Conservation (phyloP, 2,888 invertebrate species). For the Mesochorus sp. region DNA sequence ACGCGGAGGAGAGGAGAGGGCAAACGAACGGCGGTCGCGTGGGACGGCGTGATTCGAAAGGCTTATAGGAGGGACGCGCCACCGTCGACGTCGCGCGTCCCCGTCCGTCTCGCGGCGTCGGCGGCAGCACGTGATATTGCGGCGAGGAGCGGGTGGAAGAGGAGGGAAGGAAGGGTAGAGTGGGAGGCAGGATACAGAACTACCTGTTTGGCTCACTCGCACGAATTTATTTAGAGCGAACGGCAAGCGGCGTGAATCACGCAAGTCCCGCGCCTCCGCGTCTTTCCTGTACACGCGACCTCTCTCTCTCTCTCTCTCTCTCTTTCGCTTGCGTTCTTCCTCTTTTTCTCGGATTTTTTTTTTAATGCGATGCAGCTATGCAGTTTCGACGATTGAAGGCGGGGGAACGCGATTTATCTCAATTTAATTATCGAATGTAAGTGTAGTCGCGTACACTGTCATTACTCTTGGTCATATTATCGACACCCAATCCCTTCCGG, state of each 20-base stretch:
- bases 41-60: conserved; percentile 62
- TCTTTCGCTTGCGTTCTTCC: not conserved
- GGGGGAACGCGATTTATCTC: conserved; percentile 50
- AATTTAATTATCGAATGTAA: conserved; percentile 54
- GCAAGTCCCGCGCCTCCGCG: conserved; percentile 53
- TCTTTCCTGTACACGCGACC: conserved; percentile 51
- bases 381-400: conserved; percentile 28
- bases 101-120: conserved; percentile 20
- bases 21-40: conserved; percentile 57
- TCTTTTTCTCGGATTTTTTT: conserved; percentile 2
- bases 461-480: conserved; percentile 7
- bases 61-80: conserved; percentile 49
- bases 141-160: conserved; percentile 71
- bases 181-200: conserved; percentile 67
- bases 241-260: conserved; percentile 70
- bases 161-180: conserved; percentile 72
- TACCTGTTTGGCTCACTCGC: conserved; percentile 73
- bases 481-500: conserved; percentile 35
- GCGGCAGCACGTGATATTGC: conserved; percentile 82
- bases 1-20: conserved; percentile 2
- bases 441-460: conserved; percentile 1
- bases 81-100: conserved; percentile 41
- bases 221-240: conserved; percentile 72
- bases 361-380: conserved; percentile 25
- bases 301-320: conserved; percentile 9